Evolutionary conservation across 2,888 invertebrate genomes (phyloP), one percentile per base, ranked within the genome.

Genomic region (Drosophila dives): DNA sequence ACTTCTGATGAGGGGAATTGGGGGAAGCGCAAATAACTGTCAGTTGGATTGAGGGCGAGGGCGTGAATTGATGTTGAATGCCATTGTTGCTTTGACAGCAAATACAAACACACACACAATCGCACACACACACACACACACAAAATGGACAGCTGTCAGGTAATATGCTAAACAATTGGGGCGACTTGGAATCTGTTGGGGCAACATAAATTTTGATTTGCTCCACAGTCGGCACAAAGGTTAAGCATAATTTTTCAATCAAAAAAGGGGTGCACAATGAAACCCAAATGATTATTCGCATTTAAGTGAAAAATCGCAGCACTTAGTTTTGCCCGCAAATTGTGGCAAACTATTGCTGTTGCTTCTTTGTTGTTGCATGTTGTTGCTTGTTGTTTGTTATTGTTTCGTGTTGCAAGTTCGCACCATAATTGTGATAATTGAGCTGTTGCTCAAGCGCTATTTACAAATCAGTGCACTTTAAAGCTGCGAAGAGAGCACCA

Each of bases 241-340:
- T 85, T 74, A 81, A 72, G 71, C 86, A 82, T 83, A 89, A 86
- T 86, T 90, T 88, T 88, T 74, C 90, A 81, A 81, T 81, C 71
- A 79, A 33, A 20, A 69, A 69, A 36, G 53, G 60, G 34, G 59
- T 59, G 51, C 36, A 3, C 34, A 42, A 29, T 2, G 20, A 33
- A 55, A 29, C 34, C 45, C 38, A 78, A 74, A 73, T 76, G 71
- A 33, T 64, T 51, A 50, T 64, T 51, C 26, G 56, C 51, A 70
- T 61, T 75, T 69, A 84, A 84, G 89, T 84, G 84, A 83, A 84
- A 89, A 84, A 84, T 89, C 66, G 40, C 78, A 32, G 79, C 72
- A 78, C 71, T 77, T 70, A 59, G 60, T 55, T 32, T 62, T 55
- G 34, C 49, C 56, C 49, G 56, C 23, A 66, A 75, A 77, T 75